These are phyloP conservation scores for Aphis craccivora DNA, from an alignment of 1,140 invertebrate species.

Conservation along the genomic window DNA sequence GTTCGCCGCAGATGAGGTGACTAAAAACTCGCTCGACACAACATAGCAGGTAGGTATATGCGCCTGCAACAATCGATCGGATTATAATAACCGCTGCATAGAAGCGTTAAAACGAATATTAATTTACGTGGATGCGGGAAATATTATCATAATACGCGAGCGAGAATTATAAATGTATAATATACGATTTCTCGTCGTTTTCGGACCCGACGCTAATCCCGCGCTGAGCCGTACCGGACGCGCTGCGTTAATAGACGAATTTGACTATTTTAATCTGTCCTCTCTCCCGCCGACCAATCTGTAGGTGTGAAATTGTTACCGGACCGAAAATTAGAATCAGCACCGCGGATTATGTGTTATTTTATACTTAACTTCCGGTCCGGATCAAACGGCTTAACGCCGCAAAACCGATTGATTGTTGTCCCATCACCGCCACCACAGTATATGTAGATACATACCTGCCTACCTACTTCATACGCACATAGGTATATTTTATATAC, in stretches of 20 bases:
- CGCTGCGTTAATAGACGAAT: slow-evolving; percentile 48
- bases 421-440: neutral
- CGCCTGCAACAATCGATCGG: neutral
- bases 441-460: neutral
- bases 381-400: slow-evolving; percentile 9
- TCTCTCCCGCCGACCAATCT: neutral
- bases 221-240: neutral
- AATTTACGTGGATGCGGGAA: neutral
- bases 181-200: slow-evolving; percentile 24
- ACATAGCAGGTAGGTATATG: neutral
- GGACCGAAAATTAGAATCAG: slow-evolving; percentile 40
- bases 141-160: neutral
- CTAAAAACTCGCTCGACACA: neutral
- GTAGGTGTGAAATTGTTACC: slow-evolving; percentile 34
- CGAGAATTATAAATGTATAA: slow-evolving; percentile 12
- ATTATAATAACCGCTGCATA: slow-evolving; percentile 27
- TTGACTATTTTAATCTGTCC: slow-evolving; percentile 41
- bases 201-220: neutral
- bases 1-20: neutral
- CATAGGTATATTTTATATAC: neutral
- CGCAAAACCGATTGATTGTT: slow-evolving; percentile 15
- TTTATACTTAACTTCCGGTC: slow-evolving; percentile 39
- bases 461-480: neutral
- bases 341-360: slow-evolving; percentile 11
- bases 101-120: neutral